Percentiles rank a stretch among this genome's conserved stretches.
These are phyloP conservation scores for Ramphastos sulfuratus DNA, from an alignment of 2,113 vertebrate genomes.

Conservation along the genomic window DNA sequence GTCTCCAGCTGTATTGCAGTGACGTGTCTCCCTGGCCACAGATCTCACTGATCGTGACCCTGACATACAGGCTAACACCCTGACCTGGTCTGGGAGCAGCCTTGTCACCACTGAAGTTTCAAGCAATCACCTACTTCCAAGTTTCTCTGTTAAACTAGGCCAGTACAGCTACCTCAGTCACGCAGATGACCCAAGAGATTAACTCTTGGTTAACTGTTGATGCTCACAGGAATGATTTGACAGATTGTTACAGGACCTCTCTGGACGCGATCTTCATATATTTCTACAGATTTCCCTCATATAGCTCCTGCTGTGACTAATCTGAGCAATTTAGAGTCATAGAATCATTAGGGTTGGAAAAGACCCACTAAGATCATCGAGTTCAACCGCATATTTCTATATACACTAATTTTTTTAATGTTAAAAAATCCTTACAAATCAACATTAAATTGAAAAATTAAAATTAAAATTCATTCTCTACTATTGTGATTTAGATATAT, in stretches of 20 bases:
- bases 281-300: neutral
- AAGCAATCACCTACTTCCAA: neutral
- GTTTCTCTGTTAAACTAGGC: neutral
- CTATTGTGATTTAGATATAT: neutral
- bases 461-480: neutral
- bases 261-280: neutral
- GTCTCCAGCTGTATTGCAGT: neutral
- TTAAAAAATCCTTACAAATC: neutral
- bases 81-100: accelerated
- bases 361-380: too few relatives aligned
- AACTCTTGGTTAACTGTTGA: accelerated
- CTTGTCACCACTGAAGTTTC: neutral
- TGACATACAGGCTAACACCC: neutral
- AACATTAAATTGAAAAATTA: neutral
- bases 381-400: neutral
- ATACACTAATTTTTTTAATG: neutral
- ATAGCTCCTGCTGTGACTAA: neutral
- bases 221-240: neutral
- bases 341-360: too few relatives aligned
- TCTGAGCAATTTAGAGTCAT: neutral
- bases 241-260: neutral
- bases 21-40: neutral
- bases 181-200: neutral
- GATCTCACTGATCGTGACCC: neutral
- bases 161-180: neutral